These are phyloP conservation scores for Drosophila neocordata DNA, from an alignment of 1,140 invertebrate genomes.

Conservation along the genomic window DNA sequence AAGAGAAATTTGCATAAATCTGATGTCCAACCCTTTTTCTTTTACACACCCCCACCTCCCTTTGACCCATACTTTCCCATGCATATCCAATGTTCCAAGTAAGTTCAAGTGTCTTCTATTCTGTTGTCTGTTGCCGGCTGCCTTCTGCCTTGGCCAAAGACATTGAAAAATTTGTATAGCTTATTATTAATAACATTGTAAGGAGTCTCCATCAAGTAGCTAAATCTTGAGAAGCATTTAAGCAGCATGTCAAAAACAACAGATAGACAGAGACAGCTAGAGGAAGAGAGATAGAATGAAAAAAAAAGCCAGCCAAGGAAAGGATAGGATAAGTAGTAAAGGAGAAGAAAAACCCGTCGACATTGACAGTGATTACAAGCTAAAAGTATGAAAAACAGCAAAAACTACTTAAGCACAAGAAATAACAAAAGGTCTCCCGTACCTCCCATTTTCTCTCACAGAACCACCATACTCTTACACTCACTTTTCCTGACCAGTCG, in stretches of 20 bases:
- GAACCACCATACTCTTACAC: not conserved
- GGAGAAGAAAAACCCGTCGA: conserved; percentile 51
- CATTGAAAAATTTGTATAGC: conserved; percentile 81
- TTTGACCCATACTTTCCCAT: not conserved
- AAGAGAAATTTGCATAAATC: conserved; percentile 52
- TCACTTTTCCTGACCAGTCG: conserved; percentile 1
- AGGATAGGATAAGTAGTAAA: conserved; percentile 20
- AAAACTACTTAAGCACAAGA: conserved; percentile 80
- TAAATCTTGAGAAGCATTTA: conserved; percentile 80
- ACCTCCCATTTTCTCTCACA: too few species aligned
- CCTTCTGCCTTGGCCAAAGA: conserved; percentile 37
- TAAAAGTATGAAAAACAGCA: conserved; percentile 81
- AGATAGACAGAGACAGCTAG: conserved; percentile 2
- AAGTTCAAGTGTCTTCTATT: conserved; percentile 56
- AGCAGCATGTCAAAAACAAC: conserved; percentile 78
- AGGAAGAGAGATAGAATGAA: not conserved
- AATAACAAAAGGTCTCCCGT: conserved; percentile 66
- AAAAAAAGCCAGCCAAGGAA: not conserved
- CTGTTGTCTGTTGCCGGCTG: conserved; percentile 21
- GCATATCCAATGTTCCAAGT: conserved; percentile 43
- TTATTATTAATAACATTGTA: conserved; percentile 82
- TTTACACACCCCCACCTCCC: not conserved
- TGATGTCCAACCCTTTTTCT: conserved; percentile 13
- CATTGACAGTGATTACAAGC: conserved; percentile 82
- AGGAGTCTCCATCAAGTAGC: conserved; percentile 76